Evolutionary conservation across 2,797 vertebrate genomes (phyloP).

Genomic region (Myripristis murdjan): DNA sequence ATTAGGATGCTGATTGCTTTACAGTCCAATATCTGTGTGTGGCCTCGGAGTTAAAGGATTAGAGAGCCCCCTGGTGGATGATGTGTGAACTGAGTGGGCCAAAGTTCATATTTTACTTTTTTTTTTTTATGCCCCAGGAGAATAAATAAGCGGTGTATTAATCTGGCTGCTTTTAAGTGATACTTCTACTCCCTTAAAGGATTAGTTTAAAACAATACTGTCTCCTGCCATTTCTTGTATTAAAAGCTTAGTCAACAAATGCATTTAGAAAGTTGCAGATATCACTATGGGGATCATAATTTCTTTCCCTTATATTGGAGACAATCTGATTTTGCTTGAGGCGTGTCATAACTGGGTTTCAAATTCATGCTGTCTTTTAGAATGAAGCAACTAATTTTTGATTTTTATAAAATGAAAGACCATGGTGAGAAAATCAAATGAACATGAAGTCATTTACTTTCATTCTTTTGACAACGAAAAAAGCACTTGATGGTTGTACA

Average conservation of each 20-base stretch:
- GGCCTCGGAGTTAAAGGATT: constrained; percentile 22
- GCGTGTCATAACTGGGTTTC: neutral
- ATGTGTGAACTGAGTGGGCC: constrained; percentile 32
- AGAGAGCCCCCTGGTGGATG: constrained; percentile 67
- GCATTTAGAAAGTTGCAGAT: too few species aligned
- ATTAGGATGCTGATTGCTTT: neutral
- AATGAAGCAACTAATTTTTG: too few species aligned
- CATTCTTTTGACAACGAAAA: constrained; percentile 60
- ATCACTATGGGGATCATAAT: too few species aligned
- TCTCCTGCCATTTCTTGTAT: neutral
- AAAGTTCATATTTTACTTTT: neutral
- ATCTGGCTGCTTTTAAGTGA: too few species aligned
- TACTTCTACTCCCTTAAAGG: neutral
- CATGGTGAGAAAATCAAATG: constrained; percentile 1
- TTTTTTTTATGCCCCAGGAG: neutral
- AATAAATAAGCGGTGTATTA: neutral
- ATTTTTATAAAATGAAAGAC: constrained; percentile 1
- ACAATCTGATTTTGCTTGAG: too few species aligned
- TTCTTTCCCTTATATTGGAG: too few species aligned
- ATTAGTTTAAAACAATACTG: neutral
- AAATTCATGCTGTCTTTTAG: neutral
- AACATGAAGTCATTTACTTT: constrained; percentile 81
- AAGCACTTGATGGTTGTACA: constrained; percentile 66
- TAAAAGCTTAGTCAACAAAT: constrained; percentile 6
- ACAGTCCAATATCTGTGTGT: neutral